Conservation (phyloP, 1,140 invertebrate species). For the Drosophila sp. region DNA sequence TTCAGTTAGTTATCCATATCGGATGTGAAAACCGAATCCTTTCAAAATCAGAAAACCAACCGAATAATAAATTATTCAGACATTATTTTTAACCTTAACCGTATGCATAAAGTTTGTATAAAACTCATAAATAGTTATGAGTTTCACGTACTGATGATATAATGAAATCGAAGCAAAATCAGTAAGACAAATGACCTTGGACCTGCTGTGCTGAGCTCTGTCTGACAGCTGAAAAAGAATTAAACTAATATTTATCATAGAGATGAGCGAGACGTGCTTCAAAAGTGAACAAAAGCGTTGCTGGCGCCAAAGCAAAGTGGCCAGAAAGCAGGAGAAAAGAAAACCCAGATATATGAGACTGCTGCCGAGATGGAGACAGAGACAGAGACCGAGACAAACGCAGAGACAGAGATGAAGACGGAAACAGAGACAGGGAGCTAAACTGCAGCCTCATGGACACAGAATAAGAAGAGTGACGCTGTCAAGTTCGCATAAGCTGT, state of each 20-base stretch:
- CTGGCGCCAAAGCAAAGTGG: slow-evolving; percentile 61
- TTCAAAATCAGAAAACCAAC: too few species aligned
- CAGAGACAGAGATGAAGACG: slow-evolving; percentile 4
- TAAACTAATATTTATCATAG: slow-evolving; percentile 83
- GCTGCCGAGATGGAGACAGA: neutral
- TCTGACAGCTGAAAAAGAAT: slow-evolving; percentile 55
- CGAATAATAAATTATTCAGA: too few species aligned
- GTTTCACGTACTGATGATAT: neutral
- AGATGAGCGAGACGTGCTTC: slow-evolving; percentile 76
- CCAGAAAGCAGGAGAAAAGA: slow-evolving; percentile 20
- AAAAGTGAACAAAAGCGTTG: slow-evolving; percentile 70
- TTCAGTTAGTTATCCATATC: too few species aligned
- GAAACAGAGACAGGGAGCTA: slow-evolving; percentile 27
- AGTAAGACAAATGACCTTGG: slow-evolving; percentile 27
- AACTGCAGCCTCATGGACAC: slow-evolving; percentile 56
- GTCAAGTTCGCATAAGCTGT: slow-evolving; percentile 57
- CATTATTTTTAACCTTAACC: too few species aligned
- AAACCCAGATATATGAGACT: slow-evolving; percentile 37
- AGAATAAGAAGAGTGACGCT: slow-evolving; percentile 58
- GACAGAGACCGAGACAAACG: neutral
- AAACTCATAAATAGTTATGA: neutral
- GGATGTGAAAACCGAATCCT: too few species aligned
- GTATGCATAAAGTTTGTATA: neutral
- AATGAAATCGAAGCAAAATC: neutral
- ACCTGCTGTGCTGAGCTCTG: slow-evolving; percentile 3